Percentiles rank a stretch among this genome's conserved stretches.
Evolutionary conservation across 2,113 vertebrate species (phyloP).

Genomic region (Ciconia boyciana): DNA sequence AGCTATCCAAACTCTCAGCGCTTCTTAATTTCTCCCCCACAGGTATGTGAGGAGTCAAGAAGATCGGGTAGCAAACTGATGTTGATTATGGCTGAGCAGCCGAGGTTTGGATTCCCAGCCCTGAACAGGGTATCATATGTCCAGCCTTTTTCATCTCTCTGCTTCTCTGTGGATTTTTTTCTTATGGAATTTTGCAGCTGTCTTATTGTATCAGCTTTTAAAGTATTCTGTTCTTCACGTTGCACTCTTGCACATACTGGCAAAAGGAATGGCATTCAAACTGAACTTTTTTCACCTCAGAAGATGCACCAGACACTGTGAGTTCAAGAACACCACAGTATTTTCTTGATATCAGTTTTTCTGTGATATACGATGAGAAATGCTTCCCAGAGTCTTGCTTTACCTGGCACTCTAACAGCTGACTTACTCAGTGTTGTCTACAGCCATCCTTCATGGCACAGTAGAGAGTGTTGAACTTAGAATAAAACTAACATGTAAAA

Average conservation of each 20-base stretch:
- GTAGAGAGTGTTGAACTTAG: background rate
- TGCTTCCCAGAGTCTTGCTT: background rate
- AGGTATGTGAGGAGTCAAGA: background rate
- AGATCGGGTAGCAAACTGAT: background rate
- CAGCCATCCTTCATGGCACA: background rate
- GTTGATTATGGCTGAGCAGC: background rate
- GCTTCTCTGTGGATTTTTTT: background rate
- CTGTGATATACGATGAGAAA: background rate
- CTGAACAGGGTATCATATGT: background rate
- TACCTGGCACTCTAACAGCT: background rate
- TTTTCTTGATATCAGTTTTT: background rate
- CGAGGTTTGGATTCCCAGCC: background rate
- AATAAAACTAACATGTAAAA: background rate
- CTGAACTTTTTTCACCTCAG: background rate
- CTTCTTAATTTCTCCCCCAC: background rate
- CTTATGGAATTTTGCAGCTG: background rate
- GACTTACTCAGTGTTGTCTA: background rate
- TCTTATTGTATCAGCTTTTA: background rate
- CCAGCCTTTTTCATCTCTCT: background rate
- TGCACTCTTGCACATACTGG: background rate
- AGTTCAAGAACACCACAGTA: background rate
- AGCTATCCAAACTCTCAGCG: background rate
- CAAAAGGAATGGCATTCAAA: background rate
- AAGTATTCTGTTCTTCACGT: background rate
- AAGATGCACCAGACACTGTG: background rate